Evolutionary conservation across 2,888 invertebrate genomes (phyloP).

Genomic region (Meloe dianella): DNA sequence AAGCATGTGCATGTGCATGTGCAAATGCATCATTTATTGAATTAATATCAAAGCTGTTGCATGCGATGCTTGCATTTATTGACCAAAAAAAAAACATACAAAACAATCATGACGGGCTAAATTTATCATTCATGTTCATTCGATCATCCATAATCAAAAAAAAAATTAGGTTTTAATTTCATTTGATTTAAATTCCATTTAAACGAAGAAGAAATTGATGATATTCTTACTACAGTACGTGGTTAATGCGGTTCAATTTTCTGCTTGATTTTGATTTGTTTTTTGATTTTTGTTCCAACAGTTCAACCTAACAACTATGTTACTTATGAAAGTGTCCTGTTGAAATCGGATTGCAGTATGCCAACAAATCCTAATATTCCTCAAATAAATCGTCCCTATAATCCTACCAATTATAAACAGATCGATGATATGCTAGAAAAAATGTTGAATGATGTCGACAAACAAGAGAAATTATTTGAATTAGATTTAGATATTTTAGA

Average conservation of each 20-base stretch:
- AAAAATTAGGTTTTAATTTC: neutral
- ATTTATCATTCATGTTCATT: slow-evolving; percentile 21
- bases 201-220: slow-evolving; percentile 12
- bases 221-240: slow-evolving; percentile 48
- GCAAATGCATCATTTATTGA: neutral
- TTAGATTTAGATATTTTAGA: slow-evolving; percentile 52
- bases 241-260: slow-evolving; percentile 42
- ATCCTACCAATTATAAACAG: slow-evolving; percentile 52
- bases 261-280: slow-evolving; percentile 28
- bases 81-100: neutral
- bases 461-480: slow-evolving; percentile 53
- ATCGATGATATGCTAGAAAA: slow-evolving; percentile 58
- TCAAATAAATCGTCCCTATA: slow-evolving; percentile 37
- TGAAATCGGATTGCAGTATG: slow-evolving; percentile 49
- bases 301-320: slow-evolving; percentile 44
- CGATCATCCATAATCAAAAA: neutral
- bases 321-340: slow-evolving; percentile 56
- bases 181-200: neutral
- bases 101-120: slow-evolving; percentile 9
- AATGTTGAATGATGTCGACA: slow-evolving; percentile 58
- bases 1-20: slow-evolving; percentile 8
- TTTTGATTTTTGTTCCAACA: slow-evolving; percentile 42
- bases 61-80: neutral
- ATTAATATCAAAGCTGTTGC: neutral
- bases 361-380: slow-evolving; percentile 22